Evolutionary conservation across 1,140 invertebrate species (phyloP).

Genomic region (Oscheius sp.): DNA sequence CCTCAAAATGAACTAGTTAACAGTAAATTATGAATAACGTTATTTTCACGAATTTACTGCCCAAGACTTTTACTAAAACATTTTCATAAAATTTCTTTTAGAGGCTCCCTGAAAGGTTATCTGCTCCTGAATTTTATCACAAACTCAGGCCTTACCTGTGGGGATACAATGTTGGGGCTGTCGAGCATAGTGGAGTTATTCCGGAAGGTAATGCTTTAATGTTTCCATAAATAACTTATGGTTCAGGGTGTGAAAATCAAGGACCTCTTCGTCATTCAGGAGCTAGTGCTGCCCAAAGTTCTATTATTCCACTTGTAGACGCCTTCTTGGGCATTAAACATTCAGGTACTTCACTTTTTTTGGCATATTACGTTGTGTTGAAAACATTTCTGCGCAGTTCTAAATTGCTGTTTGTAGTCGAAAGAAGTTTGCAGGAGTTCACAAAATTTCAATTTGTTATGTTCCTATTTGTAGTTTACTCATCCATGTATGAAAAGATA

Average conservation of each 20-base stretch:
- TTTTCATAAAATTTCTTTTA: slow-evolving; percentile 2
- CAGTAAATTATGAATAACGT: too few species aligned
- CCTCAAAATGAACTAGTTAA: too few species aligned
- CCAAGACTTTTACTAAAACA: background rate
- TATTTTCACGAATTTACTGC: background rate
- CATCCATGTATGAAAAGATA: background rate
- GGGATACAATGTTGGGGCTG: background rate
- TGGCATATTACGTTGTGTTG: background rate
- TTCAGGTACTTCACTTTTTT: slow-evolving; percentile 16
- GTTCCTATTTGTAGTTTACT: too few species aligned
- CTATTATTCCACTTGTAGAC: background rate
- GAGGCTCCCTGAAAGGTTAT: background rate
- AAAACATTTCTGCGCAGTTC: background rate
- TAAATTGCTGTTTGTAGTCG: too few species aligned
- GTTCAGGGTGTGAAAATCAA: background rate
- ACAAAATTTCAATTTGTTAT: too few species aligned
- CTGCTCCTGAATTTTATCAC: background rate
- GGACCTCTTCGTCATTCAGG: slow-evolving; percentile 6
- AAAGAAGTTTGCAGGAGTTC: too few species aligned
- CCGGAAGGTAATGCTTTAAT: background rate
- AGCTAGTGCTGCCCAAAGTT: slow-evolving; percentile 13
- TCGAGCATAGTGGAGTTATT: background rate
- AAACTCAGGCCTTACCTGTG: background rate
- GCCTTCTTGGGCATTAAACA: slow-evolving; percentile 3
- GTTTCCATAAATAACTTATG: background rate